A percentile compares a stretch with the other conserved stretches of the same genome.
Conservation (phyloP, 1,140 invertebrate genomes). For the Monomorium pharaonis region DNA sequence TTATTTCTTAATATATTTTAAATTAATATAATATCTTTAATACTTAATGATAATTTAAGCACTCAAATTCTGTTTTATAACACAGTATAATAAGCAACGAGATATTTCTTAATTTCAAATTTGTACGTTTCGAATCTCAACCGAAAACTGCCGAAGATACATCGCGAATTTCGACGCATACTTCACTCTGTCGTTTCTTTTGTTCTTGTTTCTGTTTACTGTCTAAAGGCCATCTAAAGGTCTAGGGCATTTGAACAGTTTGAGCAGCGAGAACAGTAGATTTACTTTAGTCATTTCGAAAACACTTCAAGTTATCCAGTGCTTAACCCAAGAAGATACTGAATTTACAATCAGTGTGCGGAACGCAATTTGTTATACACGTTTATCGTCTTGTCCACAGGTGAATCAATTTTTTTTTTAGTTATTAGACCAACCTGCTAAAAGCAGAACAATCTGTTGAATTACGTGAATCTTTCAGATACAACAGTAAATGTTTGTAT, state of each 20-base stretch:
- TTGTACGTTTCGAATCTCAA: background rate
- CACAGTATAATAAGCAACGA: background rate
- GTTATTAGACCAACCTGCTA: background rate
- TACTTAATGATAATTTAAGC: background rate
- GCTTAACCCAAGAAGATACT: background rate
- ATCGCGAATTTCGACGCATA: background rate
- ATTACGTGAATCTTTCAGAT: background rate
- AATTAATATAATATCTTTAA: background rate
- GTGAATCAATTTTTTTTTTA: background rate
- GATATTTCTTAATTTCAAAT: background rate
- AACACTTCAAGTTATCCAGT: no score
- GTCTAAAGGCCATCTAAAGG: background rate
- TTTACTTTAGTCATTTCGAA: no score
- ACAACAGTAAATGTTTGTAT: background rate
- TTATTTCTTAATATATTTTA: background rate
- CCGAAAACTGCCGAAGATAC: background rate
- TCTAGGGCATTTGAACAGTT: no score
- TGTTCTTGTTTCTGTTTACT: background rate
- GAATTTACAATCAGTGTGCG: background rate
- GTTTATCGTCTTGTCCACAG: background rate
- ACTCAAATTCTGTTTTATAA: background rate
- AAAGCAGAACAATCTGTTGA: background rate
- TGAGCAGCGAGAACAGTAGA: no score
- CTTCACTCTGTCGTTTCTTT: conserved; percentile 31
- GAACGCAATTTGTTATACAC: background rate